Evolutionary conservation across 2,797 vertebrate genomes (phyloP), one percentile per base, ranked within the genome.

Genomic region (Anguilla anguilla): DNA sequence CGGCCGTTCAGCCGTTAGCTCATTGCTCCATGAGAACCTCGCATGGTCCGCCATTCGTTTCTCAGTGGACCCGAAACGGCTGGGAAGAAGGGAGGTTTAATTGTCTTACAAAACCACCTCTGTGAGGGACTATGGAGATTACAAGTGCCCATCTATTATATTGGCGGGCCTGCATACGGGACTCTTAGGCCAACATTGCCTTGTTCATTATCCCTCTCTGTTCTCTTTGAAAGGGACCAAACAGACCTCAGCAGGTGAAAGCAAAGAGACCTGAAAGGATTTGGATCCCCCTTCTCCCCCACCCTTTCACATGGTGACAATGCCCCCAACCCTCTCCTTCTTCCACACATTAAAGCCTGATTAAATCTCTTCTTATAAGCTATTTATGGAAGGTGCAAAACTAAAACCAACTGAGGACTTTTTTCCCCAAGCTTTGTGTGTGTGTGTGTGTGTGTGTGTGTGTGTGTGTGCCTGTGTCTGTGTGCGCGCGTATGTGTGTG

Each of bases 171-270:
- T 93, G 95, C 95, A 96, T 95, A 95, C 96, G 95, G 90, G 93
- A 95, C 96, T 97, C 95, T 96, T 96, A 95, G 96, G 95, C 96
- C 93, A 95, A 93, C 96, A 94, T 96, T 97, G 97, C 96, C 46
- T 97, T 96, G 97, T 97, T 98, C 96, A 96, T 96, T 96, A 96
- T 96, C 94, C 96, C 94, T 95, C 92, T 96, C 92, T 95, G 94
- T 97, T 97, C 96, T 97, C 95, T 96, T 96, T 98, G 97, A 98
- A 97, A 98, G 96, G 96, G 97, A 98, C 96, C 97, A 97, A 98
- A 98, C 98, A 97, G 95, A 95, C 96, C 97, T 95, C 98, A 99
- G 98, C 97, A 99, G 98, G 97, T 98, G 98, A 99, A 98, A 98
- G 96, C 97, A 98, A 98, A 99, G 97, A 98, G 98, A 98, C 93